Percentiles rank a stretch among this genome's conserved stretches.
Evolutionary conservation across 2,113 vertebrate species (phyloP).

Genomic region (Notothenia rossii): DNA sequence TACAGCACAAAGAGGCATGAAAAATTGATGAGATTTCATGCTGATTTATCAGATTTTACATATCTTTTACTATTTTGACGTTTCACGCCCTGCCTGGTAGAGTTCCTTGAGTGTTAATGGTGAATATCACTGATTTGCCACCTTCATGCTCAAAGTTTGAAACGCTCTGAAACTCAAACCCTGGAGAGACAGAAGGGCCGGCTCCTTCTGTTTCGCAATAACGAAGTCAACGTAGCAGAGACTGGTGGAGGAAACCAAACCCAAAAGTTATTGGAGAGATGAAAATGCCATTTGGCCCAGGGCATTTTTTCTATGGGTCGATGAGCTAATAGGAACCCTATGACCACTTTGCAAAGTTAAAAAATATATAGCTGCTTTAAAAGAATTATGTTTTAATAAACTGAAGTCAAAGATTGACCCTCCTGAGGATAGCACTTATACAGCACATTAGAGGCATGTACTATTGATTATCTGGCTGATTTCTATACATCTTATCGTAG

Average conservation of each 20-base stretch:
- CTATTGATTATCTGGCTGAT: neutral
- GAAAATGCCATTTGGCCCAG: slow-evolving; percentile 33
- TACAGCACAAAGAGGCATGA: neutral
- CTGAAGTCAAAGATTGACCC: neutral
- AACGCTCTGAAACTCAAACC: slow-evolving; percentile 21
- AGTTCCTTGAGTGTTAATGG: neutral
- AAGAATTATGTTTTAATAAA: neutral
- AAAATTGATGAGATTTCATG: neutral
- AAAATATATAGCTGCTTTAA: slow-evolving; percentile 32
- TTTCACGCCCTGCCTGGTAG: neutral
- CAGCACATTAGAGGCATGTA: neutral
- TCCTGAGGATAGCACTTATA: neutral
- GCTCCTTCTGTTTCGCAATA: slow-evolving; percentile 48
- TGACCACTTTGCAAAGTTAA: slow-evolving; percentile 16
- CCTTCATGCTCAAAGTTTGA: slow-evolving; percentile 2
- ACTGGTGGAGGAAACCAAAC: slow-evolving; percentile 44
- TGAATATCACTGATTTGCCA: slow-evolving; percentile 13
- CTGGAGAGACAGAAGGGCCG: slow-evolving; percentile 12
- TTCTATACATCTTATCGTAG: neutral
- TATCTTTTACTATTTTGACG: neutral
- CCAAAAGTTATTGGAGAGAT: slow-evolving; percentile 11
- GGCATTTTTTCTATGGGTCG: slow-evolving; percentile 11
- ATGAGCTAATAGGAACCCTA: slow-evolving; percentile 28
- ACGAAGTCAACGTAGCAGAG: slow-evolving; percentile 37
- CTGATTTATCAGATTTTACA: slow-evolving; percentile 1